Conservation (phyloP, 2,113 vertebrate genomes). For the Cryptotis parvus region DNA sequence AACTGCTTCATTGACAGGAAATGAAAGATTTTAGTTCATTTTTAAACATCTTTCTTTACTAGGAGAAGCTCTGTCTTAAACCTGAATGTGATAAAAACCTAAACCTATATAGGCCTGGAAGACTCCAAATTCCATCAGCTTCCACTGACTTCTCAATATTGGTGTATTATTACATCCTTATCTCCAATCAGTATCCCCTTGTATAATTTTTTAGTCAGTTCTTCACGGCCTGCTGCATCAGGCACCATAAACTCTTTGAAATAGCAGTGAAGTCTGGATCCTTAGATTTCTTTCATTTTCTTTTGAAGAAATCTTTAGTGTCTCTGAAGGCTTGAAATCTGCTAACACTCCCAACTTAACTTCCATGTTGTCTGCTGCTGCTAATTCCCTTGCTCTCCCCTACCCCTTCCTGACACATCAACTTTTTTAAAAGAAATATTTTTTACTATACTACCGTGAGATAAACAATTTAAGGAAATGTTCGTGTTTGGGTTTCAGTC, state of each 20-base stretch:
- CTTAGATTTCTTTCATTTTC: slow-evolving; percentile 16
- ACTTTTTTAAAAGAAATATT: no score
- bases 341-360: background rate
- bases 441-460: no score
- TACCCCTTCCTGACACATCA: no score
- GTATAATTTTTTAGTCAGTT: background rate
- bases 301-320: no score
- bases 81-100: background rate
- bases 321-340: background rate
- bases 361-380: background rate
- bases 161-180: background rate
- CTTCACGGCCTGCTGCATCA: background rate
- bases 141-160: background rate
- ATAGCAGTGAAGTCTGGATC: background rate
- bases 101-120: slow-evolving; percentile 11
- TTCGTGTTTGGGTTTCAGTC: no score
- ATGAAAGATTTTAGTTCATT: background rate
- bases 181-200: background rate
- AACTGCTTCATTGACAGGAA: background rate
- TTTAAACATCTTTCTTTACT: background rate
- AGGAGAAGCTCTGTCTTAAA: background rate
- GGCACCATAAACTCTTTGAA: background rate
- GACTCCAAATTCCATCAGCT: background rate
- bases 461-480: no score
- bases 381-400: background rate